Base-by-base conservation (phyloP, 1,140 invertebrate species). In the Physella acuta region DNA sequence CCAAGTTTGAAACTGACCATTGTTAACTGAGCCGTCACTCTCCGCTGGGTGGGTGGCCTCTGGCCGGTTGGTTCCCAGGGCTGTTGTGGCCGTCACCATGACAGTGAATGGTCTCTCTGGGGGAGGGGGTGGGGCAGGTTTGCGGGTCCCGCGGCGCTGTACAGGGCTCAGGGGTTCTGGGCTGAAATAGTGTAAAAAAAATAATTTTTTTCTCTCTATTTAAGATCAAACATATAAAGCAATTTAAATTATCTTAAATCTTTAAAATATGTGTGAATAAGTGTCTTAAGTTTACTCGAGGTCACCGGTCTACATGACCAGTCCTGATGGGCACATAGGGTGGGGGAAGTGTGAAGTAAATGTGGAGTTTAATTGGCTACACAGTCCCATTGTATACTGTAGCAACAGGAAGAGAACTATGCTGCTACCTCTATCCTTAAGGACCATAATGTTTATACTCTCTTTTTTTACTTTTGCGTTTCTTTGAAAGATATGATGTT, bases 61-160 rank as follows among this genome's bases (percentile, higher is more conserved):
- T 26, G 3, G 26, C 36, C 62, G 73, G 73, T 17, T 37, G 61
- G 37, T 73, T 73, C 24, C 36, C 17, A 61, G 65, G 69, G 56
- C 68, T 64, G 44, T 73, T 55, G 72, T 73, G n/a, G 80, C 78
- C 31, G 79, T 76, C 16, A 80, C 79, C 17, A 76, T 76, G 16
- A 80, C 75, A 56, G 71, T 73, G 70, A 75, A 78, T 1, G 77
- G 73, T n/a, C 75, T 73, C 5, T 78, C 78, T 14, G 75, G 77
- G 14, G 80, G 80, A 30, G 79, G 79, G 53, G 77, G 79, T 14
- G 80, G 80, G 30, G 80, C 80, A 37, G 79, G 79, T 62, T 81
- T 81, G 51, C 75, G 70, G 26, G 74, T 73, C 8, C 52, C 55
- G 53, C 78, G 71, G 39, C 75, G 73, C 55, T 72, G 73, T n/a